Conservation (phyloP, 2,797 vertebrate species). For the Poecilia gillii region DNA sequence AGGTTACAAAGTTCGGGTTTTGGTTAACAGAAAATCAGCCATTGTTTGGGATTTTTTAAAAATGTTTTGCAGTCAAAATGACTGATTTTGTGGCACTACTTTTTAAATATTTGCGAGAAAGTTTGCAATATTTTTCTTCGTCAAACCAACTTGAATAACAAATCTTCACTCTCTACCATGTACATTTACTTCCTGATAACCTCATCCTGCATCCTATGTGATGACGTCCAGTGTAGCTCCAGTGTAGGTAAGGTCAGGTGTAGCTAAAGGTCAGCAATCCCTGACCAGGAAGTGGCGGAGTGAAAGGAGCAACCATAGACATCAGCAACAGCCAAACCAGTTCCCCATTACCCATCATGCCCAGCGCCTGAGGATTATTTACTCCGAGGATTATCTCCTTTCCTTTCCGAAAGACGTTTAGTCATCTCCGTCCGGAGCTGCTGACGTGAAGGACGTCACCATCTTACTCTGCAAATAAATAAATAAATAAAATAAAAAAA, state of each 20-base stretch:
- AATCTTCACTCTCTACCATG: no score
- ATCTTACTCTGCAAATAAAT: conserved; percentile 16
- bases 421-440: conserved; percentile 24
- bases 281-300: background rate
- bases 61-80: no score
- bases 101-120: no score
- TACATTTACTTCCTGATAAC: no score
- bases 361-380: background rate
- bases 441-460: conserved; percentile 27
- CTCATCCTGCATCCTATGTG: no score
- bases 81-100: no score
- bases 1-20: background rate
- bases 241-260: background rate
- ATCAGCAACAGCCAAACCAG: background rate
- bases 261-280: background rate
- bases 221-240: no score
- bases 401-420: conserved; percentile 5
- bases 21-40: background rate
- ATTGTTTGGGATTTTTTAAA: background rate
- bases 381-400: conserved; percentile 28
- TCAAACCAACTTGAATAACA: no score
- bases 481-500: conserved; percentile 9
- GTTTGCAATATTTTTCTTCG: no score
- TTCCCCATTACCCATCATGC: background rate
- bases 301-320: background rate